These are phyloP conservation scores for Ochropleura plecta DNA, from an alignment of 2,888 invertebrate species.

Conservation along the genomic window DNA sequence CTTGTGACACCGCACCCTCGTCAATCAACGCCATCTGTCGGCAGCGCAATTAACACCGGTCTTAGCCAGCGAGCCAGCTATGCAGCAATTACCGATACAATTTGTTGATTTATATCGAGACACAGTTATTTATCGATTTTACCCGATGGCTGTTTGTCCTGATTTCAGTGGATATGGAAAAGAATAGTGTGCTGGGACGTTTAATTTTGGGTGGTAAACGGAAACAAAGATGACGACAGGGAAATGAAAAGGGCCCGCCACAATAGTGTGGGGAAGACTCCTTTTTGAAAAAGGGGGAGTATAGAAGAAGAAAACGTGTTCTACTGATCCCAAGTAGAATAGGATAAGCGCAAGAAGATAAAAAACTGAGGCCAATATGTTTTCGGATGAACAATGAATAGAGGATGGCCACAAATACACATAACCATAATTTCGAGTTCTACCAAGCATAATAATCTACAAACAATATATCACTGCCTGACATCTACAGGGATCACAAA, in stretches of 20 bases:
- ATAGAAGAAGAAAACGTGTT: neutral
- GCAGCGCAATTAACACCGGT: constrained; percentile 62
- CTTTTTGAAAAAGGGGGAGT: too few species aligned
- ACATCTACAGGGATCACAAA: neutral
- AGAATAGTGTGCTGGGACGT: neutral
- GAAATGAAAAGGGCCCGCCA: too few species aligned
- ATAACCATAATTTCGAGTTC: neutral
- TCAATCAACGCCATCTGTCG: constrained; percentile 68
- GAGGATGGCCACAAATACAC: neutral
- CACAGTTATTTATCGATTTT: constrained; percentile 48
- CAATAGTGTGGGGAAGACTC: too few species aligned
- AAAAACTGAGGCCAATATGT: neutral
- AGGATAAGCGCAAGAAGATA: neutral
- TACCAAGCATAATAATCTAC: neutral
- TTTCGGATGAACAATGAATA: neutral
- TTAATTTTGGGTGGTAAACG: neutral
- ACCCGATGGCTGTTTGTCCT: constrained; percentile 20
- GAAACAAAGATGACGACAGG: neutral
- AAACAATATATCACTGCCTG: neutral
- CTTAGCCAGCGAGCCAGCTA: constrained; percentile 34
- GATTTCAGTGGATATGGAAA: neutral
- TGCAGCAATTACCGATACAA: constrained; percentile 52
- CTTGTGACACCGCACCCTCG: constrained; percentile 56
- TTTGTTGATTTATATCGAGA: constrained; percentile 60
- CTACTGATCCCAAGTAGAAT: neutral